Evolutionary conservation across 2,113 vertebrate genomes (phyloP).

Genomic region (Indri indri): DNA sequence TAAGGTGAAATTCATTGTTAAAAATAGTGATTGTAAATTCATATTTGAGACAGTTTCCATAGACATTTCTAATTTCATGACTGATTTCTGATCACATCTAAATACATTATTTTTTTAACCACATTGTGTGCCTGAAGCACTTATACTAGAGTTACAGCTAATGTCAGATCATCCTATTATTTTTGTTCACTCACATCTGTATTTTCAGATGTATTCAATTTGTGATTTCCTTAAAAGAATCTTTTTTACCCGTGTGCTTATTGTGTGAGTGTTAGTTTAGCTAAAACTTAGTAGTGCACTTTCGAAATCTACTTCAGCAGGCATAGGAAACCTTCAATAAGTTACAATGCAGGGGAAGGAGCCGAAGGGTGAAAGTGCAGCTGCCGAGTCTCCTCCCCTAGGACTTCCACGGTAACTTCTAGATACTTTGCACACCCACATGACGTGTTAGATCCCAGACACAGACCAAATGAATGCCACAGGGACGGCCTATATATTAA

Average conservation of each 20-base stretch:
- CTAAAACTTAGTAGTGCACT: background rate
- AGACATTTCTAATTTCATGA: background rate
- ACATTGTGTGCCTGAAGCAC: background rate
- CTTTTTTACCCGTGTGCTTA: background rate
- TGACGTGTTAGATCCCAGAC: background rate
- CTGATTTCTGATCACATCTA: background rate
- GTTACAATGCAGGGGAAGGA: background rate
- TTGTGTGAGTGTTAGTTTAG: background rate
- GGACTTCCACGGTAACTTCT: background rate
- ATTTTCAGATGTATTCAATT: background rate
- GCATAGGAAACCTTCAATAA: background rate
- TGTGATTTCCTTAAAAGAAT: background rate
- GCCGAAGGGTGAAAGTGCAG: fast-evolving
- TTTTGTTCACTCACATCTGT: background rate
- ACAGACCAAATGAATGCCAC: background rate
- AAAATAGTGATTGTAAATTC: background rate
- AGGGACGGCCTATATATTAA: background rate
- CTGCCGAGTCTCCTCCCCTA: fast-evolving
- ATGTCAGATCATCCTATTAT: background rate
- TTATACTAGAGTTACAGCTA: background rate
- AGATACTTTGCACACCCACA: too few relatives aligned
- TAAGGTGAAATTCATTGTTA: constrained; percentile 7
- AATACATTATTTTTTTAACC: background rate
- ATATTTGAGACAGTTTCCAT: background rate
- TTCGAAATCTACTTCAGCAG: background rate